These are phyloP conservation scores for Apodemus speciosus DNA, from an alignment of 2,113 vertebrate species.

Conservation along the genomic window DNA sequence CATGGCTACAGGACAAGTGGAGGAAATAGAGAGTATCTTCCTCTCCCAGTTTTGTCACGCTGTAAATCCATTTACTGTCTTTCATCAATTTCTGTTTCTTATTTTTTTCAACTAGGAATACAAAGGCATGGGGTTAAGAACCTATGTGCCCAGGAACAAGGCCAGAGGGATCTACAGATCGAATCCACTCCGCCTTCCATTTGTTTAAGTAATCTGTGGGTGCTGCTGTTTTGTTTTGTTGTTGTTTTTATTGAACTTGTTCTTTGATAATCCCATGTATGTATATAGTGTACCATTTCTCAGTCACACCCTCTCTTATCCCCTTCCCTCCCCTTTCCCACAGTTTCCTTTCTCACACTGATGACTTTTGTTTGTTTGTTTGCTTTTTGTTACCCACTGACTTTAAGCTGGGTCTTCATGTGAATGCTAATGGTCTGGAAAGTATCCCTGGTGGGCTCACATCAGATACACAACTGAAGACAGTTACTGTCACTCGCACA, in stretches of 20 bases:
- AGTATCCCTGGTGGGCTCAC: neutral
- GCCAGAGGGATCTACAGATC: neutral
- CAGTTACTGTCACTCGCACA: neutral
- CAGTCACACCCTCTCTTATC: neutral
- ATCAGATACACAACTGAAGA: neutral
- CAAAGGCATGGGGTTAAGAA: neutral
- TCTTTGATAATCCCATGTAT: too few species aligned
- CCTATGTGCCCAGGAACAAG: neutral
- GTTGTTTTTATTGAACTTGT: neutral
- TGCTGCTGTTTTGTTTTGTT: neutral
- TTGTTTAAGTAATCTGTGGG: neutral
- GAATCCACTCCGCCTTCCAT: neutral
- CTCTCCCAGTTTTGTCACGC: neutral
- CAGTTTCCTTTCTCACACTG: too few species aligned
- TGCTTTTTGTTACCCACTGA: neutral
- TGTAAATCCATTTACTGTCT: neutral
- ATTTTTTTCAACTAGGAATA: neutral
- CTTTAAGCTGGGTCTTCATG: neutral
- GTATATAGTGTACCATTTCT: neutral
- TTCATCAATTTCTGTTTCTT: neutral
- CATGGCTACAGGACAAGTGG: neutral
- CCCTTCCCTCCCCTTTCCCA: too few species aligned
- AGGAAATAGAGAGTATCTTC: neutral
- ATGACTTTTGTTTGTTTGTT: neutral
- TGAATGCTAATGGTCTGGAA: too few species aligned